Conservation (phyloP, 2,113 vertebrate species). For the Lampris incognitus region DNA sequence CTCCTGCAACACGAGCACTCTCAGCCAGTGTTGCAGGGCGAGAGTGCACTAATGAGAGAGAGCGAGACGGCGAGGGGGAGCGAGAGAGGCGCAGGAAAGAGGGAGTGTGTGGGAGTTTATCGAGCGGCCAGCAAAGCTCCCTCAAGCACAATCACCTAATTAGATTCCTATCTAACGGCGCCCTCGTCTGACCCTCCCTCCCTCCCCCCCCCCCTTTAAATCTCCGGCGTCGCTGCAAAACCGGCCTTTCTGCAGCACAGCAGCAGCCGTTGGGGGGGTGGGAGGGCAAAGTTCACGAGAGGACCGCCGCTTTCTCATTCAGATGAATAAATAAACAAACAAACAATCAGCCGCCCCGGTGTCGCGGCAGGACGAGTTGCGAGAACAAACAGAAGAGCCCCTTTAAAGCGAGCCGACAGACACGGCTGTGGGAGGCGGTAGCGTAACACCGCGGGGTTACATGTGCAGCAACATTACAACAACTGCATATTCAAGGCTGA, state of each 20-base stretch:
- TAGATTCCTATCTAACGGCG: conserved; percentile 80
- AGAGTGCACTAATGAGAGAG: conserved; percentile 49
- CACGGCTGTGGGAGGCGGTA: too few species aligned
- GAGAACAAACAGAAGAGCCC: conserved; percentile 13
- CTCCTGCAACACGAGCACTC: conserved; percentile 61
- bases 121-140: conserved; percentile 75
- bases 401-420: conserved; percentile 23
- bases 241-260: conserved; percentile 37
- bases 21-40: conserved; percentile 41
- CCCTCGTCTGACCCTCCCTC: conserved; percentile 72
- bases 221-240: conserved; percentile 68
- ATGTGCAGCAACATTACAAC: background rate
- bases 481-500: conserved; percentile 15
- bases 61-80: conserved; percentile 8
- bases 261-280: conserved; percentile 9
- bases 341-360: conserved; percentile 26
- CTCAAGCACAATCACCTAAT: conserved; percentile 83
- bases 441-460: background rate
- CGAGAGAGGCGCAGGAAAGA: conserved; percentile 32
- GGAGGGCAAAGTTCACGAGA: conserved; percentile 70
- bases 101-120: conserved; percentile 78
- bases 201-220: conserved; percentile 55
- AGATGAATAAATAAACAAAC: conserved; percentile 19
- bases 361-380: conserved; percentile 6
- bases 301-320: conserved; percentile 52